Base-by-base conservation (phyloP, 2,888 invertebrate genomes). In the Melanchra persicariae region DNA sequence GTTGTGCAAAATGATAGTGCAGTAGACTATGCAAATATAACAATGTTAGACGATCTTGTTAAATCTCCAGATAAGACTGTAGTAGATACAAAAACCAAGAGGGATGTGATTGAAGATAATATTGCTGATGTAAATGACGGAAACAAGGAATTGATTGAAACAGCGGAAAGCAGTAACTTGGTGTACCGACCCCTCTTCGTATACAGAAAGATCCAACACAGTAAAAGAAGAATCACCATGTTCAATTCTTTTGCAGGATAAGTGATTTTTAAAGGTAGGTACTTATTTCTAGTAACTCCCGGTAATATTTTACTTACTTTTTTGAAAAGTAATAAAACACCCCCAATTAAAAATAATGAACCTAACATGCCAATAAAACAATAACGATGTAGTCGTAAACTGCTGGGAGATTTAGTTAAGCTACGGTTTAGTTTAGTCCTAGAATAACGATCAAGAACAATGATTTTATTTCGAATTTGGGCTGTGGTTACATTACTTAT, bases 181-280 rank as follows among this genome's bases (percentile, higher is more conserved):
- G 93, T 91, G 0, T 95, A 94, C 85, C 90, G 92, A 64, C 95
- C 95, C 0, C 88, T 95, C 26, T 95, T 90, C 77, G 91, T 92
- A 0, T 95, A 95, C 61, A 91, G 92, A 87, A 92, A 85, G 83
- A 92, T 95, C 49, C 93, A 93, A 75, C 95, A 95, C 55, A 94
- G 89, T 69, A 95, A 93, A 86, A 87, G 93, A 71, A 91, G 93
- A 80, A 94, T 95, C 9, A 94, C 91, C 40, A 94, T 95, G 94
- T 95, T 85, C 62, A 95, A 95, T 80, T 87, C 95, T 15, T 95
- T 95, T 83, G 93, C 92, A 77, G 95, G 95, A 83, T 95, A 93
- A 76, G 9, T 47, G 15, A 17, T 63, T 57, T 40, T 66, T 1
- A 26, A 47, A 75, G 62, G 57, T 62, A 62, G 0, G 9, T 22